Conservation (phyloP, 1,140 invertebrate species). For the Bombus sibiricus region DNA sequence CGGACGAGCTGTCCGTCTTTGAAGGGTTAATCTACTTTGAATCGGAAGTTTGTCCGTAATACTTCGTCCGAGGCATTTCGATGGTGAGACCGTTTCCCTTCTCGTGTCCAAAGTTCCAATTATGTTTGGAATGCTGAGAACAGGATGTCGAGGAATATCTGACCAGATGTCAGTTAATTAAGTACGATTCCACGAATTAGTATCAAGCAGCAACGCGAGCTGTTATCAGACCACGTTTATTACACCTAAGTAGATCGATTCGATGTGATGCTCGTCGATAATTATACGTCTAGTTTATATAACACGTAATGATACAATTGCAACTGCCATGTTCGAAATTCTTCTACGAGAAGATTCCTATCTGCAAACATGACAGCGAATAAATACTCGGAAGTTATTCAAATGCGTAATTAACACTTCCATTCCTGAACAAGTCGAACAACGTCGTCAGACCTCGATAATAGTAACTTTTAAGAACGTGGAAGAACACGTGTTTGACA, state of each 20-base stretch:
- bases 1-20: background rate
- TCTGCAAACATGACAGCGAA: background rate
- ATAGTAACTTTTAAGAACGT: no score
- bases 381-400: no score
- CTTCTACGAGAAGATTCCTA: background rate
- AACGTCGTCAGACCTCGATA: background rate
- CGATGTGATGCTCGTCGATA: conserved; percentile 33
- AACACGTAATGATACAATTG: background rate
- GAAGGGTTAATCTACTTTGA: background rate
- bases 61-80: background rate
- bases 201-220: conserved; percentile 3
- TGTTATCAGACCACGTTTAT: conserved; percentile 52
- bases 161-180: conserved; percentile 34
- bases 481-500: no score
- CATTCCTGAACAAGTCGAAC: no score
- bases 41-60: background rate
- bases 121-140: background rate
- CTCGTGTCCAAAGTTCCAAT: background rate
- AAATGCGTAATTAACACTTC: background rate
- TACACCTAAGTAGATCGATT: conserved; percentile 56
- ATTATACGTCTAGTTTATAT: conserved; percentile 30
- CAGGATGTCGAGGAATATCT: conserved; percentile 25
- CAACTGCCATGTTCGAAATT: background rate
- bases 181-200: conserved; percentile 23
- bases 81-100: background rate